These are phyloP conservation scores for Harpagifer antarcticus DNA, from an alignment of 2,797 vertebrate species.

Conservation along the genomic window DNA sequence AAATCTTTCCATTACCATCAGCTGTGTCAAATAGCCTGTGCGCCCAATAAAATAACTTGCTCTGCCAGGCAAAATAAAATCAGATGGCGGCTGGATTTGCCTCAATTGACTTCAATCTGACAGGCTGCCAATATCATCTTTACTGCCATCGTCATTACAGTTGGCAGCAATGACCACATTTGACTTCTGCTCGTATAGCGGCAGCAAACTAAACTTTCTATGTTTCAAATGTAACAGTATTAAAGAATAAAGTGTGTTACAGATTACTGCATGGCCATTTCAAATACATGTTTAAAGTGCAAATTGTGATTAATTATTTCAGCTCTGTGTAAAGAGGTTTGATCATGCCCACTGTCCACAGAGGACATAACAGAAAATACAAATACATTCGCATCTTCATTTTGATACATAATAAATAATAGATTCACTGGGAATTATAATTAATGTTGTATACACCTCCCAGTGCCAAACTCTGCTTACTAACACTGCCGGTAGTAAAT, in stretches of 20 bases:
- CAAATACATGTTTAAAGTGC: not conserved
- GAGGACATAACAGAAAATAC: slow-evolving; percentile 23
- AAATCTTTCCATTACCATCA: slow-evolving; percentile 8
- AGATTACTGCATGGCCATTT: not conserved
- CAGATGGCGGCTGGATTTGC: slow-evolving; percentile 34
- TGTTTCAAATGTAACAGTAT: not conserved
- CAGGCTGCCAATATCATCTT: slow-evolving; percentile 61
- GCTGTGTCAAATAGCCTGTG: not conserved
- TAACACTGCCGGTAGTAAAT: slow-evolving; percentile 40
- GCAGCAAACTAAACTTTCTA: not conserved
- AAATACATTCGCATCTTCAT: slow-evolving; percentile 42
- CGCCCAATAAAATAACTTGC: slow-evolving; percentile 9
- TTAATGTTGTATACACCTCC: slow-evolving; percentile 50
- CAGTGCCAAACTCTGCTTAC: slow-evolving; percentile 34
- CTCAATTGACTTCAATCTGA: slow-evolving; percentile 56
- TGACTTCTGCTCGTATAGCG: slow-evolving; percentile 11
- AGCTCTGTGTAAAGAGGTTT: not conserved
- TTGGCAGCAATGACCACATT: slow-evolving; percentile 47
- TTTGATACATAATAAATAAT: slow-evolving; percentile 57
- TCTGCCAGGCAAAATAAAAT: slow-evolving; percentile 39
- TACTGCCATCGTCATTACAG: slow-evolving; percentile 36
- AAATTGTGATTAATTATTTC: slow-evolving; percentile 19
- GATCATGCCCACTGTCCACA: slow-evolving; percentile 23
- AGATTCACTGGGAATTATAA: slow-evolving; percentile 48
- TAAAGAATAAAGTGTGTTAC: not conserved